Evolutionary conservation across 2,113 vertebrate genomes (phyloP), one percentile per base, ranked within the genome.

Genomic region (Platichthys flesus): DNA sequence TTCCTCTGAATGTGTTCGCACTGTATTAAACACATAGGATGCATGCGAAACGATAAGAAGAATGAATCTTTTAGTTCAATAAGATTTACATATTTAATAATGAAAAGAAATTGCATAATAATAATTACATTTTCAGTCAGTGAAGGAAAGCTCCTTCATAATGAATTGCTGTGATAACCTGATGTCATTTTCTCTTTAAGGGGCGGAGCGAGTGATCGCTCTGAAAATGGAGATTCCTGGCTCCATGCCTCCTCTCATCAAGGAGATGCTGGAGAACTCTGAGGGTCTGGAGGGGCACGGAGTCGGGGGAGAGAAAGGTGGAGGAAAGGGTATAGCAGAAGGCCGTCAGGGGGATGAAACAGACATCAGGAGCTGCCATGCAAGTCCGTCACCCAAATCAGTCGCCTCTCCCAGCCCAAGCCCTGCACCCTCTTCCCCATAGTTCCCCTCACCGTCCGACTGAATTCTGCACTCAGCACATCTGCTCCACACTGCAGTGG

Each of bases 341-440:
- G 58, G 23, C 3, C 21, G 18, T 40, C 73, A 66, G 37, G 82
- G 86, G 47, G 79, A 81, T 0, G 42, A 79, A 23, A 40, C 70
- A 2, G 78, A 87, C 0, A 20, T 71, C 0, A 67, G 63, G 40
- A 85, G 94, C 91, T 94, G 94, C 83, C 95, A 93, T 81, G 94
- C 94, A 47, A 95, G 94, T 85, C 93, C 94, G 2, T 96, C 95
- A 0, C 95, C 95, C 61, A 95, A 93, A 23, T 68, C 74, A 0
- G 23, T 63, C 13, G 7, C 15, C 77, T 96, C 96, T 9, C 92
- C 93, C 88, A 95, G 95, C 91, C 94, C 89, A 71, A 96, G 95
- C 85, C 95, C 96, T 0, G 89, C 85, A 52, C 94, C 93, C 88
- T 94, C 94, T 92, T 95, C 95, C 81, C 95, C 95, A 0, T 93